Base-by-base conservation (phyloP, 2,113 vertebrate genomes). In the Hiodon tergisus region DNA sequence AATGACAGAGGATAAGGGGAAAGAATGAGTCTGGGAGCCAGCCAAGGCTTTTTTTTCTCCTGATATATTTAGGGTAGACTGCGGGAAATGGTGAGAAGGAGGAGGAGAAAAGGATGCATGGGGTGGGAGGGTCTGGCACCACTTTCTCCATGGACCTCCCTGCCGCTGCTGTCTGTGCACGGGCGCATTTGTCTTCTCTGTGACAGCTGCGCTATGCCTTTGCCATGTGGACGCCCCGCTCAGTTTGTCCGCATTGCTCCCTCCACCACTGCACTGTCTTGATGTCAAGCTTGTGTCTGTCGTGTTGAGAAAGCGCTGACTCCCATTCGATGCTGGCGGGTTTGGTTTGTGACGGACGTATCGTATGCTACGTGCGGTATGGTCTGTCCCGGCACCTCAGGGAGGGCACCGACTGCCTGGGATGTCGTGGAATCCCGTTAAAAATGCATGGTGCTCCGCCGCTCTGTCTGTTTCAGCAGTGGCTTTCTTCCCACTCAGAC, bases 51-150 rank as follows among this genome's bases (percentile, higher is more conserved):
- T 73, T 14, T 73, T 59, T 6, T 48, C 60, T 16, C 51, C 14
- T 9, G 74, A 67, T 76, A 9, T 7, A 53, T 71, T 71, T 71
- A 57, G 60, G 50, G 4, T 60, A 63, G 75, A 71, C 59, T 14
- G 7, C 65, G 0, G 73, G 52, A 47, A 75, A 47, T 5, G 61
- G 54, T 6, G 31, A 60, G 51, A 55, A 62, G 5, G 5, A 57
- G 6, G 47, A 9, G 8, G 66, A 50, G 68, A 7, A 13, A 55
- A 51, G n/a, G 50, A 69, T 3, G 17, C 14, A 55, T 6, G 9
- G 51, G 13, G 8, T 13, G 6, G 16, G 10, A n/a, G 52, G 58
- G 7, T 72, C 14, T n/a, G 2, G 31, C 71, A 46, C 47, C 47
- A 16, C 17, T 46, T 46, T 65, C 17, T 66, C 16, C n/a, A 7